Percentiles rank a stretch among this genome's conserved stretches.
These are phyloP conservation scores for Bruchidius siliquastri DNA, from an alignment of 2,888 invertebrate genomes.

Conservation along the genomic window DNA sequence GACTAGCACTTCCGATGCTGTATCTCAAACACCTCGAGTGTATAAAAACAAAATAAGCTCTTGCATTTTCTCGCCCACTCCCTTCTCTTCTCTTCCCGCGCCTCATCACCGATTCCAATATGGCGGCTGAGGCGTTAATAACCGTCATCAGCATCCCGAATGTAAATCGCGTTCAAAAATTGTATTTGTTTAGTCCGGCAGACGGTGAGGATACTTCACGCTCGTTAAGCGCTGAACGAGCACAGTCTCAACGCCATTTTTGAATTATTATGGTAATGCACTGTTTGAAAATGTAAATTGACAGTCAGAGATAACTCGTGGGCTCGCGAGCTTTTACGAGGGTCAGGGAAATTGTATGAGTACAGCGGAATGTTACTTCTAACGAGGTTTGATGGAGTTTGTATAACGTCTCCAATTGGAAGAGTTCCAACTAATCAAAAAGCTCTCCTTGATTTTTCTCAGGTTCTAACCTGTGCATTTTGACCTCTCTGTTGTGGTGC, in stretches of 20 bases:
- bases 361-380: too few relatives aligned
- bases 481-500: too few relatives aligned
- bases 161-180: conserved; percentile 34
- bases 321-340: conserved; percentile 22
- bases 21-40: neutral
- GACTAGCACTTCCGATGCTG: too few relatives aligned
- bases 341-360: neutral
- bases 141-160: conserved; percentile 33
- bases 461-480: too few relatives aligned
- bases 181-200: conserved; percentile 36
- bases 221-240: neutral
- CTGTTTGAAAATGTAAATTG: conserved; percentile 50
- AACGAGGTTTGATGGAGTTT: too few relatives aligned
- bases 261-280: conserved; percentile 50
- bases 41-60: neutral
- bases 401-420: too few relatives aligned
- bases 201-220: neutral
- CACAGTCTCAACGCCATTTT: conserved; percentile 27
- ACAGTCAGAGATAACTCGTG: conserved; percentile 31
- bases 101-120: conserved; percentile 11
- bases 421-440: too few relatives aligned
- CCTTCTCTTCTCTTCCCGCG: neutral
- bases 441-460: too few relatives aligned
- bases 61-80: neutral
- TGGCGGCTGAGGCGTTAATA: conserved; percentile 34